Base-by-base conservation (phyloP, 2,113 vertebrate species). In the Burhinus bistriatus region DNA sequence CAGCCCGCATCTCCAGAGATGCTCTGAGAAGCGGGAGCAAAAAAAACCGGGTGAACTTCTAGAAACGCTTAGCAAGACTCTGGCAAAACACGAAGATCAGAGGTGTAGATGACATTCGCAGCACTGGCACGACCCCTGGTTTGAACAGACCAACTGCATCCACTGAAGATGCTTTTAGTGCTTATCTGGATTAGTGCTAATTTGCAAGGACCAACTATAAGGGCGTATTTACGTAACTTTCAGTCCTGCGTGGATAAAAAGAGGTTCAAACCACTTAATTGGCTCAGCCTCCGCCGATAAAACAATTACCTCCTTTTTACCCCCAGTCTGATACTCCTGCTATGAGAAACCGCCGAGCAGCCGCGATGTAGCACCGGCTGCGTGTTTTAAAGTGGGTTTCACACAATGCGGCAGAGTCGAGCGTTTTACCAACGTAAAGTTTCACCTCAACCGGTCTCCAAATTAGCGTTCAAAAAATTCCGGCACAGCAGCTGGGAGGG, bases 211-310 rank as follows among this genome's bases (percentile, higher is more conserved):
- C 85, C 77, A 77, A 55, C 66, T 65, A 23, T 12, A 61, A 91
- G 95, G 68, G 90, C 29, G 75, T 32, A 69, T 81, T 93, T 72
- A 72, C 7, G 23, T 8, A 72, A n/a, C 73, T 88, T 86, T 55
- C 95, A 89, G 91, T 36, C 88, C 89, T 59, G 91, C n/a, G 72
- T 75, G 89, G 90, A 84, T 11, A 70, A 65, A 51, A 29, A 89
- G 81, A 94, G 92, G 89, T 77, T 73, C 70, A 32, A 93, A 93
- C 79, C 84, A 68, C 82, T 87, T 95, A 93, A 87, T 65, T 87
- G 87, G 89, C 72, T 91, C 84, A 58, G 54, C 61, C 92, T 89
- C 61, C 2, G 52, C 75, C 77, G 76, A 78, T 51, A 61, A 68
- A 90, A 20, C 49, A 22, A 49, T 49, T 12, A 12, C 25, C 47